Evolutionary conservation across 2,797 vertebrate genomes (phyloP).

Genomic region (Sarcoramphus papa): DNA sequence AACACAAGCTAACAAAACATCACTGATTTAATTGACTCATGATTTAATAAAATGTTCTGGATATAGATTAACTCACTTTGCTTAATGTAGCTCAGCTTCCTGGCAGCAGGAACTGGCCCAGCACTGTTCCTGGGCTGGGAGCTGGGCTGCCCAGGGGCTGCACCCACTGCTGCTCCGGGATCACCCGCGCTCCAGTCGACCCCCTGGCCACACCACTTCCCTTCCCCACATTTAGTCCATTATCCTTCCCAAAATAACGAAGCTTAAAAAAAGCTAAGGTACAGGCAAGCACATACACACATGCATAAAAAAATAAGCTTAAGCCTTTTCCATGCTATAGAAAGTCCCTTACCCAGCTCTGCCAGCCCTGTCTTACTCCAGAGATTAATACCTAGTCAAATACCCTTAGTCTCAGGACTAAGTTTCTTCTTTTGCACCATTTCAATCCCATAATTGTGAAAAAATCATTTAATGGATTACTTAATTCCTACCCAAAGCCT

Average conservation of each 20-base stretch:
- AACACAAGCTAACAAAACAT: not conserved
- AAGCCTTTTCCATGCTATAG: not conserved
- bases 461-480: not conserved
- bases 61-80: conserved; percentile 24
- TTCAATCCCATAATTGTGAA: not conserved
- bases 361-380: not conserved
- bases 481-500: not conserved
- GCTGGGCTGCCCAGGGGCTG: not conserved
- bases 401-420: not conserved
- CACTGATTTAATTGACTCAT: conserved; percentile 45
- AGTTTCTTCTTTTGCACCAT: not conserved
- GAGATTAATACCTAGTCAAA: not conserved
- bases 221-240: not conserved
- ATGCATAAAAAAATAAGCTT: not conserved
- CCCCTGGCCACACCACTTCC: accelerated
- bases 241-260: not conserved
- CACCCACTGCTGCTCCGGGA: not conserved
- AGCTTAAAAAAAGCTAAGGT: not conserved
- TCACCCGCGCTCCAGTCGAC: accelerated
- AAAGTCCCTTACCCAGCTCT: not conserved
- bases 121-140: not conserved
- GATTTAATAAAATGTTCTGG: conserved; percentile 56
- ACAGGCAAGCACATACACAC: not conserved
- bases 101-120: not conserved
- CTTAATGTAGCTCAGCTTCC: conserved; percentile 31